A percentile compares a stretch with the other conserved stretches of the same genome.
Evolutionary conservation across 2,113 vertebrate species (phyloP).

Genomic region (Petroica traversi): DNA sequence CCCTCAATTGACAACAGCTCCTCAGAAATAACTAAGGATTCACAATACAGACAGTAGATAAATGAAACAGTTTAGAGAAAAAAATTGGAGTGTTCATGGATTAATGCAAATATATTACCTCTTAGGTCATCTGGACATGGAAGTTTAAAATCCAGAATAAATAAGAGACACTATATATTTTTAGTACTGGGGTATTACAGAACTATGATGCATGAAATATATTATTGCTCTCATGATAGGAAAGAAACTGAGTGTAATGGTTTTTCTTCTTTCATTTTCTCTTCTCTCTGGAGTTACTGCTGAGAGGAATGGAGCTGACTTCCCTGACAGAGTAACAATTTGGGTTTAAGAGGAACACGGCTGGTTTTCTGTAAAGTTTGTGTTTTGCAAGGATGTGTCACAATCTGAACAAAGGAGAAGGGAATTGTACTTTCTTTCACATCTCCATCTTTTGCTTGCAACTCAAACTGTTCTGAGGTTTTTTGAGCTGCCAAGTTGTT

Average conservation of each 20-base stretch:
- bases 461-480: background rate
- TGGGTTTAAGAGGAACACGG: background rate
- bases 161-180: background rate
- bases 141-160: background rate
- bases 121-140: background rate
- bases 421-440: background rate
- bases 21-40: background rate
- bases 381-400: slow-evolving; percentile 3
- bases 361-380: background rate
- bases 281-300: background rate
- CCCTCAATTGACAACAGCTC: background rate
- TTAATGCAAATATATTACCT: background rate
- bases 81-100: background rate
- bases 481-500: background rate
- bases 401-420: background rate
- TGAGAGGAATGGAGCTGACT: background rate
- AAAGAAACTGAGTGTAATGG: background rate
- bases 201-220: background rate
- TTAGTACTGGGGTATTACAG: background rate
- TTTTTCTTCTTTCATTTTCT: background rate
- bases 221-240: background rate
- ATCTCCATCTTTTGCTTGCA: background rate
- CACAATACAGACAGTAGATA: background rate
- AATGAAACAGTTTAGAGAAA: background rate
- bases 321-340: background rate